Evolutionary conservation across 2,113 vertebrate genomes (phyloP).

Genomic region (Corythornis madagascariensis): DNA sequence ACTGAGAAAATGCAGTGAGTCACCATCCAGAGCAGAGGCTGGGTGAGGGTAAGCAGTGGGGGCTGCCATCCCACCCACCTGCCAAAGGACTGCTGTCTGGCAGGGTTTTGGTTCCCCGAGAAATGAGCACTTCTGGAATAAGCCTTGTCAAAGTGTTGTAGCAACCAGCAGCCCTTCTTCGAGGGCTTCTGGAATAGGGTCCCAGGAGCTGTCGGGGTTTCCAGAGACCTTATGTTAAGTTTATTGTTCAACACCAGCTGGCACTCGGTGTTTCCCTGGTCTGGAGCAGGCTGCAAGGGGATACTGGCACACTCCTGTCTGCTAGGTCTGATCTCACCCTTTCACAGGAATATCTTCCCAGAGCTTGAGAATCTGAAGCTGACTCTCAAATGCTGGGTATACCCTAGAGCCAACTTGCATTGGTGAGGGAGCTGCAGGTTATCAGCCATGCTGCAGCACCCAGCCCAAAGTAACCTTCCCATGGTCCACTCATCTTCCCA

Average conservation of each 20-base stretch:
- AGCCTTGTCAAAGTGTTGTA: neutral
- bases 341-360: neutral
- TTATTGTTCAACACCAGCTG: neutral
- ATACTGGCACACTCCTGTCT: neutral
- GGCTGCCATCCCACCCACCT: neutral
- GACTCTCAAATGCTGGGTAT: neutral
- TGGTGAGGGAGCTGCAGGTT: neutral
- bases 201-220: neutral
- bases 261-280: neutral
- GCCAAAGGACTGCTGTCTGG: accelerated
- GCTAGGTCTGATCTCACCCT: neutral
- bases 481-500: neutral
- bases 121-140: neutral
- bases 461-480: neutral
- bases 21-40: accelerated
- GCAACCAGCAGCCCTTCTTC: neutral
- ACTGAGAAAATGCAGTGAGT: neutral
- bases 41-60: neutral
- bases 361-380: neutral
- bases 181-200: neutral
- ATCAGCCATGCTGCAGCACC: neutral
- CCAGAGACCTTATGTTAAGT: neutral
- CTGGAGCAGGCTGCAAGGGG: neutral
- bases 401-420: neutral
- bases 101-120: neutral